A percentile compares a stretch with the other conserved stretches of the same genome.
These are phyloP conservation scores for Agrilus biguttatus DNA, from an alignment of 2,888 invertebrate species.

Conservation along the genomic window DNA sequence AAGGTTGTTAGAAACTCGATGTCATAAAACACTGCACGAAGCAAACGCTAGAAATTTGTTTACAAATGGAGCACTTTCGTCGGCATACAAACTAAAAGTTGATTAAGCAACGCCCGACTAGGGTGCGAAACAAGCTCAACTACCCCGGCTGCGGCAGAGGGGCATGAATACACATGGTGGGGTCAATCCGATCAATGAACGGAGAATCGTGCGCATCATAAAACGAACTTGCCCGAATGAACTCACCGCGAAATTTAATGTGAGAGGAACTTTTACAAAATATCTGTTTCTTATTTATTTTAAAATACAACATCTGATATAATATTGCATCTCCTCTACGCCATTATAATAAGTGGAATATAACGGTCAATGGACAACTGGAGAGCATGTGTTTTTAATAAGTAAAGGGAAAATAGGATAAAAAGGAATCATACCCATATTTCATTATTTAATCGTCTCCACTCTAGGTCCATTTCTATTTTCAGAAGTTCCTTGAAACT, in stretches of 20 bases:
- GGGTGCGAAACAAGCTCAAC: conserved; percentile 22
- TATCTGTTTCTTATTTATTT: too few species aligned
- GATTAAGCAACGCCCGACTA: conserved; percentile 23
- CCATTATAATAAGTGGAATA: too few species aligned
- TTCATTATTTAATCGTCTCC: conserved; percentile 18
- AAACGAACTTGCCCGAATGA: conserved; percentile 8
- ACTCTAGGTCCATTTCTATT: conserved; percentile 20
- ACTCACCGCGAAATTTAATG: conserved; percentile 10
- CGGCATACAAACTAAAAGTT: conserved; percentile 8
- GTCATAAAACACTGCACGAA: conserved; percentile 34
- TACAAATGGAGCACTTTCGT: conserved; percentile 9
- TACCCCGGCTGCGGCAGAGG: conserved; percentile 21
- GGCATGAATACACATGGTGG: conserved; percentile 19
- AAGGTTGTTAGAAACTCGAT: conserved; percentile 54
- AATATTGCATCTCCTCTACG: too few species aligned
- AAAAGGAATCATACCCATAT: conserved; percentile 23
- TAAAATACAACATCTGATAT: too few species aligned
- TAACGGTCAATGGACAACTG: too few species aligned
- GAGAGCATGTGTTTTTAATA: too few species aligned
- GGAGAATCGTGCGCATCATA: conserved; percentile 18
- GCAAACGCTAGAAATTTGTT: conserved; percentile 10
- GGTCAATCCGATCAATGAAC: conserved; percentile 30
- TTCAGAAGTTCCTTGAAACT: conserved; percentile 15
- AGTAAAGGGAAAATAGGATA: conserved; percentile 2
- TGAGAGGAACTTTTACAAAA: too few species aligned